Evolutionary conservation across 2,888 invertebrate genomes (phyloP), one percentile per base, ranked within the genome.

Genomic region (Phalangium opilio): DNA sequence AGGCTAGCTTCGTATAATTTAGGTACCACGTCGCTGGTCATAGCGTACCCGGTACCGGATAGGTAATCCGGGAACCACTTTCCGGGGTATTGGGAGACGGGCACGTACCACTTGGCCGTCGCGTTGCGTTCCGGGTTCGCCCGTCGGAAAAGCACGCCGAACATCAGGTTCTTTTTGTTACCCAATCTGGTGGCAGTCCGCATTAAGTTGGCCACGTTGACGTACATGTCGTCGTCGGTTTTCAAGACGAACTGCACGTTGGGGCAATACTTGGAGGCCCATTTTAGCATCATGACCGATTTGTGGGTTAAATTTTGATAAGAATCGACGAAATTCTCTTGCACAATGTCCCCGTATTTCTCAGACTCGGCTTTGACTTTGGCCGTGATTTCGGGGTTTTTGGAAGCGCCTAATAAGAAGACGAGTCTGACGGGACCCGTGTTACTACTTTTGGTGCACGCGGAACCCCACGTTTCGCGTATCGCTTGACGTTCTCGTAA

Each of bases 221-320:
- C 75, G 62, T 81, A 86, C 70, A 83, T 83, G 59, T 87, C 87
- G 57, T 87, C 86, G 56, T 87, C 86, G 3, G 82, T 80, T 70
- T 87, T 87, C 64, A 87, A 72, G 18, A 86, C 71, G 68, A 77
- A 86, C 8, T 45, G 52, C 10, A 51, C 54, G 14, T 49, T 43
- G 5, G 52, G 51, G 32, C 56, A 56, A 39, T 40, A 50, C 17
- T 47, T 38, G n/a, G 41, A 38, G 2, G 48, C 49, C 56, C 56
- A 56, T 10, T 52, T 47, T 7, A 56, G 36, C 7, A 56, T 43
- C 48, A 54, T 54, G 7, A 56, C 32, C 11, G 50, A 51, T 44
- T 56, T 56, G 33, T 55, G 36, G 10, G 55, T 55, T 10, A 56
- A 44, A 45, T 56, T 56, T 27, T 41, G 44, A 45, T 55, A 56